These are phyloP conservation scores for Micrasema minimum DNA, from an alignment of 1,140 invertebrate species.

Conservation along the genomic window DNA sequence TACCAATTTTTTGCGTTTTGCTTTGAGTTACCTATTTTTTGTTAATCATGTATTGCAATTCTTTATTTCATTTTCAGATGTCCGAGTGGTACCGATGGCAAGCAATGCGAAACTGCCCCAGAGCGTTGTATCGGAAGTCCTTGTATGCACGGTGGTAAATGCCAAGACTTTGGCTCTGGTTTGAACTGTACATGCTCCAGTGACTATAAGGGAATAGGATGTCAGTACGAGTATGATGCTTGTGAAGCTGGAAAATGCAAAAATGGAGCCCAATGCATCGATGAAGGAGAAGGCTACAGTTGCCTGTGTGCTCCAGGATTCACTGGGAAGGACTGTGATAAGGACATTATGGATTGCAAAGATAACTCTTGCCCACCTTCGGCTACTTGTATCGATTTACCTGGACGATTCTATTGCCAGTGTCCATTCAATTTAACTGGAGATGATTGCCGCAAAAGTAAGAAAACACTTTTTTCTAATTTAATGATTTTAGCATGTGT, in stretches of 20 bases:
- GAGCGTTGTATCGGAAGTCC: slow-evolving; percentile 95
- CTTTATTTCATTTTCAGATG: slow-evolving; percentile 69
- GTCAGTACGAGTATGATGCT: slow-evolving; percentile 93
- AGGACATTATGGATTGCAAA: slow-evolving; percentile 92
- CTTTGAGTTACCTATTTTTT: background rate
- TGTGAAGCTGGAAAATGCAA: slow-evolving; percentile 88
- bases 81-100: slow-evolving; percentile 92
- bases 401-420: slow-evolving; percentile 92
- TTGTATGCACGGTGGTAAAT: slow-evolving; percentile 94
- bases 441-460: slow-evolving; percentile 94
- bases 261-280: slow-evolving; percentile 91
- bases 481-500: too few species aligned
- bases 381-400: slow-evolving; percentile 93
- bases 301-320: slow-evolving; percentile 89
- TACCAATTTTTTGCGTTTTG: too few species aligned
- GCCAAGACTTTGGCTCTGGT: slow-evolving; percentile 94
- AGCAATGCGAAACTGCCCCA: slow-evolving; percentile 94
- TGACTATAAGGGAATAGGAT: slow-evolving; percentile 89
- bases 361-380: slow-evolving; percentile 94
- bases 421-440: slow-evolving; percentile 97
- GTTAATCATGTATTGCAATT: background rate
- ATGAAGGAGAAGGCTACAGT: slow-evolving; percentile 84
- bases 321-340: slow-evolving; percentile 89
- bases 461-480: slow-evolving; percentile 55
- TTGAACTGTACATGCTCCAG: slow-evolving; percentile 91